Evolutionary conservation across 2,888 invertebrate genomes (phyloP).

Genomic region (Sipha maydis): DNA sequence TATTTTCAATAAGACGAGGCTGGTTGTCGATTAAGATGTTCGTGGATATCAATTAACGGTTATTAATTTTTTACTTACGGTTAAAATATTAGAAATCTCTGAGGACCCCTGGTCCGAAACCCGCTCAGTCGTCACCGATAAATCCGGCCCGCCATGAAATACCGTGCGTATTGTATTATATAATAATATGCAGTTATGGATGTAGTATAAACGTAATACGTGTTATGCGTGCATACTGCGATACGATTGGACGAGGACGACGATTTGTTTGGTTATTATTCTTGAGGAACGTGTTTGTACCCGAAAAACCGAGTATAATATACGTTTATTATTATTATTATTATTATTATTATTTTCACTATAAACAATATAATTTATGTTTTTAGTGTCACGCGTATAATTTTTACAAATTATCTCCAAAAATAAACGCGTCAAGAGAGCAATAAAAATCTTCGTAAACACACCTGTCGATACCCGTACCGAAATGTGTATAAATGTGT

Average conservation of each 20-base stretch:
- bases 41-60: too few relatives aligned
- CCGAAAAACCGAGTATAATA: neutral
- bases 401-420: slow-evolving; percentile 54
- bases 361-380: slow-evolving; percentile 41
- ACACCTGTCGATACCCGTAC: slow-evolving; percentile 41
- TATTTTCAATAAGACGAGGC: too few relatives aligned
- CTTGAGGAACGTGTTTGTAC: neutral
- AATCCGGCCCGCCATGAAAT: too few relatives aligned
- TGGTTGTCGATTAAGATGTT: too few relatives aligned
- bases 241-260: neutral
- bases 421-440: slow-evolving; percentile 21
- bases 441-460: slow-evolving; percentile 38
- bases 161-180: too few relatives aligned
- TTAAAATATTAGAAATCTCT: too few relatives aligned
- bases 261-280: neutral
- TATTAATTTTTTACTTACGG: too few relatives aligned
- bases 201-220: too few relatives aligned
- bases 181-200: too few relatives aligned
- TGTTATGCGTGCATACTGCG: neutral
- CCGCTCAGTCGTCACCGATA: too few relatives aligned
- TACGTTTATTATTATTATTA: neutral
- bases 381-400: slow-evolving; percentile 30
- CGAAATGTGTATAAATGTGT: neutral
- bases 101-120: too few relatives aligned
- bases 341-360: neutral